Conservation (phyloP, 2,888 invertebrate species). For the Cataglyphis cursor region DNA sequence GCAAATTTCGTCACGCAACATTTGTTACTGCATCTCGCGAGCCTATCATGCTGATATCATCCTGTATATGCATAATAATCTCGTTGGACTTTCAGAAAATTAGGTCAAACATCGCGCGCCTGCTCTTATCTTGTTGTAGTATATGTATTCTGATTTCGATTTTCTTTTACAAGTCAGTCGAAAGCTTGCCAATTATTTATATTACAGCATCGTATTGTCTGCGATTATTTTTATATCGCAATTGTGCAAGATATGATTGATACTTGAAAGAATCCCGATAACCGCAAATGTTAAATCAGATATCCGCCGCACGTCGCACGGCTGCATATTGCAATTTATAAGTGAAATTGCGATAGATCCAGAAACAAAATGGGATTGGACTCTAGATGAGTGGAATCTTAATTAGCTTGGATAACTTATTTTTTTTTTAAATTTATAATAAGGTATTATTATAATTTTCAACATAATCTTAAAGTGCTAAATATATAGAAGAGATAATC, state of each 20-base stretch:
- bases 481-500: not conserved
- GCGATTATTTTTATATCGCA: constrained; percentile 4
- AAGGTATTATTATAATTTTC: not conserved
- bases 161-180: not conserved
- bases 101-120: constrained; percentile 7
- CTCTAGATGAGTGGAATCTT: constrained; percentile 11
- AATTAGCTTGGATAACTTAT: not conserved
- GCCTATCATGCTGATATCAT: constrained; percentile 17
- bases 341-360: constrained; percentile 26
- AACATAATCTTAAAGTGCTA: not conserved
- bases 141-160: not conserved
- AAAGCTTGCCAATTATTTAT: not conserved
- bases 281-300: constrained; percentile 27
- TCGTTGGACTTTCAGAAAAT: constrained; percentile 22
- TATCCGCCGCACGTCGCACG: constrained; percentile 21
- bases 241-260: constrained; percentile 25
- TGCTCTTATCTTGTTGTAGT: not conserved
- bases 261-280: constrained; percentile 24
- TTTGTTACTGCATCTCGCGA: constrained; percentile 30
- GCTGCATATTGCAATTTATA: constrained; percentile 36
- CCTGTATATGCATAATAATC: not conserved
- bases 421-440: constrained; percentile 19
- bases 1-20: constrained; percentile 29
- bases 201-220: no score
- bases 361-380: constrained; percentile 22